A percentile compares a stretch with the other conserved stretches of the same genome.
phyloP scores from a whole-genome alignment of 1,140 invertebrate species.

The Manduca sexta region DNA sequence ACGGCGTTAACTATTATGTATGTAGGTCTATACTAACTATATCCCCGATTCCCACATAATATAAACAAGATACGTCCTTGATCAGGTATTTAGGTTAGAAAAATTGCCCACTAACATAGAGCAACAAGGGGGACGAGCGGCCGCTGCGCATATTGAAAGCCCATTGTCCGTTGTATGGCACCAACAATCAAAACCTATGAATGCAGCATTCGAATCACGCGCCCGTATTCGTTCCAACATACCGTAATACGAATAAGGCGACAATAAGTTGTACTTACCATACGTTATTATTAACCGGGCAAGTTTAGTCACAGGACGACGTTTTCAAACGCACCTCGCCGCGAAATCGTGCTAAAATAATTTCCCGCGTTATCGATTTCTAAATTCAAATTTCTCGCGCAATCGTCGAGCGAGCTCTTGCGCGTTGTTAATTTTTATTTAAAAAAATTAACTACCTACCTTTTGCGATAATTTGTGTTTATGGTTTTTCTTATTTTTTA shows the following conservation, averaged over 20 bases:
- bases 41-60: conserved; percentile 29
- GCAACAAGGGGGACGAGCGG: conserved; percentile 37
- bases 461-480: no score
- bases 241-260: conserved; percentile 63
- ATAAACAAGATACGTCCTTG: conserved; percentile 41
- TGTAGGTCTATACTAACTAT: neutral
- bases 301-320: conserved; percentile 53
- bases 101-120: conserved; percentile 58
- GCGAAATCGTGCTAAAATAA: neutral
- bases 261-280: conserved; percentile 38
- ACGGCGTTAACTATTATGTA: neutral
- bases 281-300: conserved; percentile 50
- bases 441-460: no score
- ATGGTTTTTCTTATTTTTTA: no score
- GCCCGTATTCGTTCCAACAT: conserved; percentile 64
- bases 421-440: no score
- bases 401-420: no score
- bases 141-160: conserved; percentile 46
- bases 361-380: no score
- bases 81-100: conserved; percentile 57
- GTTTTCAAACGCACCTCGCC: conserved; percentile 29
- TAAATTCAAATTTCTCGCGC: no score
- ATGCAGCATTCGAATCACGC: conserved; percentile 53
- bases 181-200: conserved; percentile 44
- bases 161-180: conserved; percentile 53